Evolutionary conservation across 1,140 invertebrate genomes (phyloP), one percentile per base, ranked within the genome.

Genomic region (Cydia strobilella): DNA sequence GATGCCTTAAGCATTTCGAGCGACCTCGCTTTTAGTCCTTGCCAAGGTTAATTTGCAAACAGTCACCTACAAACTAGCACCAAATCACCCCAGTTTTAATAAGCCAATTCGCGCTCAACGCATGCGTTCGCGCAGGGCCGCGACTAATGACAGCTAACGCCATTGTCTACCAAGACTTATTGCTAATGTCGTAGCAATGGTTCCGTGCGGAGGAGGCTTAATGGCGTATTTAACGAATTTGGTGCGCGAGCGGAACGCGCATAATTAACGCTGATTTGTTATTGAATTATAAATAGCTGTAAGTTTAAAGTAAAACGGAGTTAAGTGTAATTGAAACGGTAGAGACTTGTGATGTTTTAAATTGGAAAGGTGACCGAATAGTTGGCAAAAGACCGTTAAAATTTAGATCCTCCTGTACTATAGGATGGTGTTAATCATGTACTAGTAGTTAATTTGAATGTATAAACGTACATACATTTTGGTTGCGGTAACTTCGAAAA

Each of bases 121-220:
- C 86, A 77, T 77, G 74, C 79, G 42, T 18, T 48, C 79, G 66
- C 77, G 80, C 81, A 78, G 87, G 89, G 88, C 87, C 87, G 87
- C 88, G 86, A 85, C 84, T 89, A 88, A 89, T 89, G 84, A 87
- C 80, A 80, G 82, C 79, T 84, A 78, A 76, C 77, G 77, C 86
- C 84, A 90, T 90, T 90, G 88, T 90, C 75, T 62, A 1, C 69
- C 71, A 66, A 84, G 83, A 87, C 83, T 85, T 85, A 85, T 86
- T 72, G 80, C 78, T 79, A 80, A 78, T 82, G 80, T 74, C 77
- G 78, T 51, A 76, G 73, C 80, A 85, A 84, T 87, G 77, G 76
- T 74, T 82, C 54, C 87, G 87, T 90, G 88, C 77, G 73, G 48
- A 18, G 78, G 77, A 45, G 65, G 4, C 75, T 79, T 86, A 89